These are phyloP conservation scores for Phocoena sinus DNA, from an alignment of 2,113 vertebrate genomes.

Conservation along the genomic window DNA sequence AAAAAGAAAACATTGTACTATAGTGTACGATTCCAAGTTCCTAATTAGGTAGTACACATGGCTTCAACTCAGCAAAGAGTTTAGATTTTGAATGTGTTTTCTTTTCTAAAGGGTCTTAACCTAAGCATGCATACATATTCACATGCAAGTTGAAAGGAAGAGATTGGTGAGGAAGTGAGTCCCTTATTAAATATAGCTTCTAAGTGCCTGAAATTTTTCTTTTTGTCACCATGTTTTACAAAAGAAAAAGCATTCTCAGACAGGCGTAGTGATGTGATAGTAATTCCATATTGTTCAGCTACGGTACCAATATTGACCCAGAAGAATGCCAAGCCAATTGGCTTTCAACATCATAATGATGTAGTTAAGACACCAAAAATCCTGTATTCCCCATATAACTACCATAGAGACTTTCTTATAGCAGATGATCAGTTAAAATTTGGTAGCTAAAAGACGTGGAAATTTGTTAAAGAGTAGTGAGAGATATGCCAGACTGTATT, in stretches of 20 bases:
- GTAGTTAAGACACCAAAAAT: background rate
- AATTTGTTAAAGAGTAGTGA: background rate
- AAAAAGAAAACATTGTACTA: background rate
- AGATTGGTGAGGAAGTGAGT: background rate
- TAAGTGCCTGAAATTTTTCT: conserved; percentile 4
- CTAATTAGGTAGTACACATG: background rate
- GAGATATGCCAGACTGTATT: background rate
- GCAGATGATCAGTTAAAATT: background rate
- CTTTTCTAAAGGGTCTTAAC: background rate
- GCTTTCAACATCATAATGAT: background rate
- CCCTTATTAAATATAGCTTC: background rate
- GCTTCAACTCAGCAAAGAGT: background rate
- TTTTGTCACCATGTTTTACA: background rate
- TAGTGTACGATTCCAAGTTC: background rate
- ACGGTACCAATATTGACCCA: background rate
- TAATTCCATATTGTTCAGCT: background rate
- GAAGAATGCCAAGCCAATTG: background rate
- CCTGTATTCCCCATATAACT: background rate
- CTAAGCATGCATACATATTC: background rate
- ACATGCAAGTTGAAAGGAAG: background rate
- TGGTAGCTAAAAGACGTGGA: background rate
- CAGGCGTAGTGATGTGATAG: background rate
- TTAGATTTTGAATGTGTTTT: background rate
- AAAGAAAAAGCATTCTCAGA: background rate
- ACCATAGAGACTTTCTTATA: background rate